These are phyloP conservation scores for Drosophila obscura DNA, from an alignment of 1,140 invertebrate genomes.

Conservation along the genomic window DNA sequence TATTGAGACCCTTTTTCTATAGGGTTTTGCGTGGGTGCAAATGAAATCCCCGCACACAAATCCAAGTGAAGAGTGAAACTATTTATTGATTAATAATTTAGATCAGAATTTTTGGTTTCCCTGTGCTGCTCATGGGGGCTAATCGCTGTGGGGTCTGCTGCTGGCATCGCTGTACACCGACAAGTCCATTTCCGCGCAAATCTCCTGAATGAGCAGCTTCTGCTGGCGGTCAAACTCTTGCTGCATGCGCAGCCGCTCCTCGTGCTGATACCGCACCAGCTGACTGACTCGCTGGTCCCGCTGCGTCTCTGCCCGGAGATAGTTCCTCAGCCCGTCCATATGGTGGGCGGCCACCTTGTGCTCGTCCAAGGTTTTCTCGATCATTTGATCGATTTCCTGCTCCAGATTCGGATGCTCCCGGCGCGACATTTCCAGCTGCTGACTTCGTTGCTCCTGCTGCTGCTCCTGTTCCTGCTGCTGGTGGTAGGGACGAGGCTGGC, in stretches of 20 bases:
- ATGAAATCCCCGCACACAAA: background rate
- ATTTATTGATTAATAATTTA: no score
- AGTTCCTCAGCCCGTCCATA: conserved; percentile 59
- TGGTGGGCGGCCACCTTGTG: background rate
- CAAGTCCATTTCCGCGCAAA: conserved; percentile 58
- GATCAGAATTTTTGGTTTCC: no score
- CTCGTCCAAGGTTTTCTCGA: conserved; percentile 47
- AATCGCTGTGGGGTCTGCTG: no score
- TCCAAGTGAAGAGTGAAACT: background rate
- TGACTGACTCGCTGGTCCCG: conserved; percentile 78
- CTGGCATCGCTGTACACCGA: no score
- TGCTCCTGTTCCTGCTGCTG: no score
- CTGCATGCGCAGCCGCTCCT: conserved; percentile 66
- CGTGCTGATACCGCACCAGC: conserved; percentile 79
- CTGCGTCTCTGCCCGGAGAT: conserved; percentile 59
- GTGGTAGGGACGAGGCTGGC: no score
- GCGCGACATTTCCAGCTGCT: background rate
- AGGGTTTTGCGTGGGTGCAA: no score
- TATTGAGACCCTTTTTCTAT: no score
- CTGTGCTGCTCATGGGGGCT: no score
- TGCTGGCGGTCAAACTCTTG: conserved; percentile 71
- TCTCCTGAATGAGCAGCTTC: conserved; percentile 63
- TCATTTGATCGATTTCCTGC: conserved; percentile 46
- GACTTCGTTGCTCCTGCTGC: no score
- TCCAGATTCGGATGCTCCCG: conserved; percentile 15